phyloP scores from a whole-genome alignment of 2,888 invertebrate genomes.

The Ophraella communa region DNA sequence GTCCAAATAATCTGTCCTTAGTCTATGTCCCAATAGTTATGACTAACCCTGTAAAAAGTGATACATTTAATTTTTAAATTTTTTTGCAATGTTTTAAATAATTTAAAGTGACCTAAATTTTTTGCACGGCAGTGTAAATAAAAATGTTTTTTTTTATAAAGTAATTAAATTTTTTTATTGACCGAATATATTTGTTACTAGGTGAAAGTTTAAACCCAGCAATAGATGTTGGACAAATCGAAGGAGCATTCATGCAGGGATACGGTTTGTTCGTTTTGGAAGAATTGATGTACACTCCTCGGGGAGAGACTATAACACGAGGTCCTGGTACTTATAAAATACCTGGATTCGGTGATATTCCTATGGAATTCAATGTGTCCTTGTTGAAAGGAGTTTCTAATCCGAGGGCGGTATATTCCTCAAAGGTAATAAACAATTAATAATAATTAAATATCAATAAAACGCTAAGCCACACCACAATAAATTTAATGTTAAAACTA shows the following conservation, averaged over 20 bases:
- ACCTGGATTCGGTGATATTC: slow-evolving; percentile 92
- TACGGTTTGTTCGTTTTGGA: slow-evolving; percentile 92
- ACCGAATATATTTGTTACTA: slow-evolving; percentile 37
- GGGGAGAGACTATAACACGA: slow-evolving; percentile 79
- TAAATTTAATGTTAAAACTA: too few species aligned
- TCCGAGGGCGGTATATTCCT: slow-evolving; percentile 91
- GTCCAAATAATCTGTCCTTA: too few species aligned
- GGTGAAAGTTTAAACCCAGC: slow-evolving; percentile 93
- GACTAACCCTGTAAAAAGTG: too few species aligned
- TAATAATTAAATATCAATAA: too few species aligned
- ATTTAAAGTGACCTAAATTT: too few species aligned
- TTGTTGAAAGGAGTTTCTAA: slow-evolving; percentile 90
- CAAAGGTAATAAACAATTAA: slow-evolving; percentile 90
- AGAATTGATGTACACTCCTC: slow-evolving; percentile 85
- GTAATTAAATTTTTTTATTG: too few species aligned
- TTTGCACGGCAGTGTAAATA: too few species aligned
- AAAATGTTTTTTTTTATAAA: too few species aligned
- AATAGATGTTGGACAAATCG: slow-evolving; percentile 95
- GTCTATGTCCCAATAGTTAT: too few species aligned
- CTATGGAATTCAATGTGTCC: slow-evolving; percentile 89
- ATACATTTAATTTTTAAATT: too few species aligned
- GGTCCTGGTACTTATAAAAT: slow-evolving; percentile 96
- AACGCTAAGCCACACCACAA: too few species aligned
- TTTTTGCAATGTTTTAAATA: too few species aligned
- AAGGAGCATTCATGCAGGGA: slow-evolving; percentile 94